phyloP scores from a whole-genome alignment of 2,113 vertebrate species.

The Atherinomorus stipes region DNA sequence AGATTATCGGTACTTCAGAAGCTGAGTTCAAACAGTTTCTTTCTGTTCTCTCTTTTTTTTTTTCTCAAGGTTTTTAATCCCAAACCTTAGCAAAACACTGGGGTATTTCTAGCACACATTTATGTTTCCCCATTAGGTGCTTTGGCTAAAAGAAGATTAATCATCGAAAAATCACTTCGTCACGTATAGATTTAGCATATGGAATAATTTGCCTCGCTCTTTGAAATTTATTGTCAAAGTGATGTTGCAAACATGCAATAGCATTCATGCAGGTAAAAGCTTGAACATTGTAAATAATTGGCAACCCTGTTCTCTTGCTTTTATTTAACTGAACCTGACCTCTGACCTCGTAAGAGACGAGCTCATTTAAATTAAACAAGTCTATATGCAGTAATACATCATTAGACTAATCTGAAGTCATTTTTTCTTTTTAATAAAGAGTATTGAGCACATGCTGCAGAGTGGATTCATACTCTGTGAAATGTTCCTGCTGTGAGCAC shows the following conservation, averaged over 20 bases:
- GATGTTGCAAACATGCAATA: not conserved
- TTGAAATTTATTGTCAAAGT: not conserved
- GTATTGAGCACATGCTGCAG: constrained; percentile 8
- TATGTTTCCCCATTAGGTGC: not conserved
- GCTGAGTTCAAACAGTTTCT: constrained; percentile 33
- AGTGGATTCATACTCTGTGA: constrained; percentile 32
- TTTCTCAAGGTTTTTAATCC: too few relatives aligned
- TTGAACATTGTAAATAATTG: not conserved
- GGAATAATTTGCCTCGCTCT: not conserved
- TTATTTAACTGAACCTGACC: constrained; percentile 9
- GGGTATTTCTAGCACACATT: not conserved
- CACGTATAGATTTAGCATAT: not conserved
- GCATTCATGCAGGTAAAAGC: constrained; percentile 11
- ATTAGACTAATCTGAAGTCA: constrained; percentile 3
- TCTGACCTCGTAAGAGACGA: constrained; percentile 1
- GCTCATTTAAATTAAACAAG: not conserved
- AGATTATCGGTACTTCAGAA: too few relatives aligned
- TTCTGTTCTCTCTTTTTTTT: too few relatives aligned
- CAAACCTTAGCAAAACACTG: not conserved
- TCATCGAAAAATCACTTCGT: not conserved
- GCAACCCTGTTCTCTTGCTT: not conserved
- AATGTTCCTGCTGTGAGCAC: constrained; percentile 42
- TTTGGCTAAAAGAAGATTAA: not conserved
- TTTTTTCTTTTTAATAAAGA: constrained; percentile 12
- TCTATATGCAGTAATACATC: constrained; percentile 1